Conservation (phyloP, 2,797 vertebrate genomes). For the Muraenolepis orangiensis region DNA sequence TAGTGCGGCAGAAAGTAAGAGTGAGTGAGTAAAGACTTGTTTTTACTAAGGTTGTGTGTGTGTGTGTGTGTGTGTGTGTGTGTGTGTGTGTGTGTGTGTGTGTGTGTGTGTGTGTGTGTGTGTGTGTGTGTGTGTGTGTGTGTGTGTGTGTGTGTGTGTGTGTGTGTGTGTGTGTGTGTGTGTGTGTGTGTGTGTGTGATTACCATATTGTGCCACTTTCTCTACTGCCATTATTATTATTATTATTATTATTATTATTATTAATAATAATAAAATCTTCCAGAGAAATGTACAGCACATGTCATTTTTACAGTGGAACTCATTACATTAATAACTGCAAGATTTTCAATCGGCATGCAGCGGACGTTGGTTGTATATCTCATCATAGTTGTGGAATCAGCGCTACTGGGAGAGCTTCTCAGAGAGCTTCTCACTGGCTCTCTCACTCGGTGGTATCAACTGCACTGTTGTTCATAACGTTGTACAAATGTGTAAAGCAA, state of each 20-base stretch:
- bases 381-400: constrained; percentile 15
- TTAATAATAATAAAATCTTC: too few species aligned
- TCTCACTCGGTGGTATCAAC: neutral
- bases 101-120: constrained; percentile 14
- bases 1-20: constrained; percentile 50
- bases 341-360: constrained; percentile 9
- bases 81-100: neutral
- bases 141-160: neutral
- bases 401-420: constrained; percentile 8
- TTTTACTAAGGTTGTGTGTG: constrained; percentile 19
- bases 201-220: constrained; percentile 1
- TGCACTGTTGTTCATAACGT: neutral
- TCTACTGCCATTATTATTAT: constrained; percentile 23
- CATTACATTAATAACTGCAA: constrained; percentile 2
- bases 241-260: constrained; percentile 17
- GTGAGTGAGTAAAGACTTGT: constrained; percentile 69
- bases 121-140: constrained; percentile 11
- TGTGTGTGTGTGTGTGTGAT: constrained; percentile 3
- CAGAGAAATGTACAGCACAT: constrained; percentile 1
- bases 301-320: too few species aligned
- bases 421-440: neutral
- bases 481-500: too few species aligned
- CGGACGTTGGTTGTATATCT: neutral
- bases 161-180: constrained; percentile 15
- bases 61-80: neutral